Evolutionary conservation across 2,888 invertebrate genomes (phyloP), one percentile per base, ranked within the genome.

Genomic region (Amphipoea lucens): DNA sequence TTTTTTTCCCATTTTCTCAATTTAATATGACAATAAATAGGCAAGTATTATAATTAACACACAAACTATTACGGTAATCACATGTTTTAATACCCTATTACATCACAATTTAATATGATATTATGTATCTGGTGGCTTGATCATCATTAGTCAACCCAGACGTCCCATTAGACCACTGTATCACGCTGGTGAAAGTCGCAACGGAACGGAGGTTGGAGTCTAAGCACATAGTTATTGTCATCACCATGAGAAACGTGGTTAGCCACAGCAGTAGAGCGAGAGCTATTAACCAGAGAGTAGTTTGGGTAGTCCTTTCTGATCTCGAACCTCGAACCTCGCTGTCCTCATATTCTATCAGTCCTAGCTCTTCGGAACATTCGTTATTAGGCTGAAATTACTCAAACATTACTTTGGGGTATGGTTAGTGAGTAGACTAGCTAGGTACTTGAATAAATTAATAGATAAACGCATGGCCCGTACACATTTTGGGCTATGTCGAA

Each of bases 241-340:
- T 77, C 71, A 91, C 89, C 86, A 92, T 88, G 9, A 91, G 60
- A 67, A 94, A 94, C 0, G 92, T 89, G 57, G 91, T 74, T 20
- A 92, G 75, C 95, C 94, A 95, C 17, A 95, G 69, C 29, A 93
- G 66, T 4, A 95, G 51, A 5, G 93, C 93, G 6, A 91, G 83
- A 4, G 91, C 71, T 79, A 95, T 74, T 88, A 95, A 82, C 91
- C 92, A 92, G 12, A 93, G 77, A 29, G 91, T 91, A 12, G 88
- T 90, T 67, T 92, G 90, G 23, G 87, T 80, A 57, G 82, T 90
- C 89, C 90, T 90, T 76, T 90, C 87, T 75, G 78, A 5, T 23
- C n/a, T 54, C 42, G 69, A 36, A 45, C 83, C 74, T 5, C 60
- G 74, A 23, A 67, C 40, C 20, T 66, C 78, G 71, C 66, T 40